These are phyloP conservation scores for Ochotona princeps DNA, from an alignment of 2,113 vertebrate species.

Conservation along the genomic window DNA sequence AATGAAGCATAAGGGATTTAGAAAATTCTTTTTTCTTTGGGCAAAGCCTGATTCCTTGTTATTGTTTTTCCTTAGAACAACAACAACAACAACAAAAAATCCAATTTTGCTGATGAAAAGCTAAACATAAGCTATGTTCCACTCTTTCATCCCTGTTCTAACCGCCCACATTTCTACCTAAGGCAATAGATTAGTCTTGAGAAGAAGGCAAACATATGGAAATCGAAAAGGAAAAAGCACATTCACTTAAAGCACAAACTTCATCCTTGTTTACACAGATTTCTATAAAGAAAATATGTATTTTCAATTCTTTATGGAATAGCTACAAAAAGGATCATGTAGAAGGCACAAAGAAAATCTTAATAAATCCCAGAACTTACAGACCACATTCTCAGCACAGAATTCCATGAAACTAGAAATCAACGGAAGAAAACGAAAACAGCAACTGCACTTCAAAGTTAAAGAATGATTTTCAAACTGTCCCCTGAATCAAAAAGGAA, in stretches of 20 bases:
- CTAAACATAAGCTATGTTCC: background rate
- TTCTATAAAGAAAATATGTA: conserved; percentile 63
- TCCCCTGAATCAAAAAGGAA: conserved; percentile 32
- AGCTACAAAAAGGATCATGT: conserved; percentile 53
- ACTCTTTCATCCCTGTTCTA: conserved; percentile 11
- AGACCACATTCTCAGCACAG: conserved; percentile 2
- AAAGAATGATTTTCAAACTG: conserved; percentile 56
- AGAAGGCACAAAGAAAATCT: conserved; percentile 57
- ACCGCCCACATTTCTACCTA: conserved; percentile 13
- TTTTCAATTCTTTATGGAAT: conserved; percentile 51
- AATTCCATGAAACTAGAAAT: conserved; percentile 60
- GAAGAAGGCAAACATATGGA: background rate
- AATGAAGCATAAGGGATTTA: conserved; percentile 12
- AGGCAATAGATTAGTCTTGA: conserved; percentile 37
- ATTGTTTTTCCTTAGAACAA: conserved; percentile 37
- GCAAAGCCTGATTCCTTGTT: conserved; percentile 41
- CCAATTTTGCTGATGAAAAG: conserved; percentile 44
- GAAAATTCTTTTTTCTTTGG: conserved; percentile 44
- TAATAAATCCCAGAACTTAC: conserved; percentile 69
- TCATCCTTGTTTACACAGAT: conserved; percentile 42
- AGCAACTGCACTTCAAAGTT: conserved; percentile 53
- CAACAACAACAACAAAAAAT: background rate
- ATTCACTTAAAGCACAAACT: conserved; percentile 41
- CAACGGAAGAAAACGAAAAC: conserved; percentile 40
- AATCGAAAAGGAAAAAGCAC: background rate